Base-by-base conservation (phyloP, 2,113 vertebrate genomes). In the Maccullochella peelii region DNA sequence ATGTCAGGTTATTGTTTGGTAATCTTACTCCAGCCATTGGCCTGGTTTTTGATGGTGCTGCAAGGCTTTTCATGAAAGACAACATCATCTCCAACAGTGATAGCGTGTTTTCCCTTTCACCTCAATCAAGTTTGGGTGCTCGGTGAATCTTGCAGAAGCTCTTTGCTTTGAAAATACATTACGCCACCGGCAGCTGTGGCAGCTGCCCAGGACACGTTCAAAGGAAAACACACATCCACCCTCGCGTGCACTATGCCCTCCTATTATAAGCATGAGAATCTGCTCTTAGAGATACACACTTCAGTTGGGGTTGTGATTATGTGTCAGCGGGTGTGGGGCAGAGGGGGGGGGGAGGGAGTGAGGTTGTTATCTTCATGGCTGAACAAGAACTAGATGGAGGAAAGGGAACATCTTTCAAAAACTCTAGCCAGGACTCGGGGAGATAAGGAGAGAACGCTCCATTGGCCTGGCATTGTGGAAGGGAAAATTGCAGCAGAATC, bases 221-320 rank as follows among this genome's bases (percentile, higher is more conserved):
- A 88, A 87, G 57, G 63, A 58, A 89, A 86, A 85, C 59, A 85
- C 25, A 23, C 81, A 74, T 57, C 73, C 62, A 30, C 77, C 88
- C 75, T 79, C 3, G 21, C 20, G 30, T 82, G 78, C 77, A 74
- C 83, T 55, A 38, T 88, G 78, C 65, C 81, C 90, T 80, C 58
- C 58, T 72, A 83, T 91, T 91, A 92, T 88, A 75, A 91, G 76
- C 84, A 71, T 72, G 75, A 86, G 84, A 79, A 80, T 90, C 85
- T 91, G 91, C 86, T 92, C 80, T 92, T 77, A 77, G 80, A 91
- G 92, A 93, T 92, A 90, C 68, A 89, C 82, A 85, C 86, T 89
- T 89, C 82, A 73, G 80, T 86, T 57, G 11, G 52, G 78, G 82
- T 80, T 87, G 88, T 90, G 91, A 91, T 93, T 90, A 87, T 86